phyloP scores from a whole-genome alignment of 2,797 vertebrate genomes.

The Acridotheres tristis region DNA sequence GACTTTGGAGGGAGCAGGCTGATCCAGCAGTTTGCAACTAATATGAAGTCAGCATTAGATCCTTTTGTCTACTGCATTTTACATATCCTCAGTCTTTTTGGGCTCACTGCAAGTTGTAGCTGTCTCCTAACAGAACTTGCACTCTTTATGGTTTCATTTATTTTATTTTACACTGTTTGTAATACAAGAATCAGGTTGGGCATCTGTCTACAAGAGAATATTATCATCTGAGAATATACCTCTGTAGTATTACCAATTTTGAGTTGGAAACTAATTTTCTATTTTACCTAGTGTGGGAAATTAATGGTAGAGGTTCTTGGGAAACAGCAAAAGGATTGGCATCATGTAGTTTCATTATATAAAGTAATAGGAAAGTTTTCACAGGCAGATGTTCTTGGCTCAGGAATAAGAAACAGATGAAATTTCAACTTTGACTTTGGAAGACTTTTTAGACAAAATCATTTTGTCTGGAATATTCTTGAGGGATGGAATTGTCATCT shows the following conservation, averaged over 20 bases:
- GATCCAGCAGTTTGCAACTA: constrained; percentile 23
- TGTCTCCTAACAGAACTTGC: background rate
- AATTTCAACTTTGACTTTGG: background rate
- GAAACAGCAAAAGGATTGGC: background rate
- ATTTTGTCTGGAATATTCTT: background rate
- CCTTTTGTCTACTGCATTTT: background rate
- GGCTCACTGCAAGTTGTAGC: background rate
- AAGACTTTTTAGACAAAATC: background rate
- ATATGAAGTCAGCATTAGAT: background rate
- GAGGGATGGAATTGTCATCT: background rate
- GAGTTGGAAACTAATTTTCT: background rate
- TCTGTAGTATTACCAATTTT: background rate
- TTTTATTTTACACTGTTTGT: background rate
- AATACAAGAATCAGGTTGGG: background rate
- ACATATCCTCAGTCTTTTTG: background rate
- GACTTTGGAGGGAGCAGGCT: constrained; percentile 14
- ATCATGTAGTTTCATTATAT: background rate
- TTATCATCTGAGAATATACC: background rate
- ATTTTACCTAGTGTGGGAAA: background rate
- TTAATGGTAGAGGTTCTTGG: background rate
- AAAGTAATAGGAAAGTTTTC: background rate
- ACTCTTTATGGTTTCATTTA: background rate
- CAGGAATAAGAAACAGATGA: background rate
- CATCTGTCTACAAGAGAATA: background rate
- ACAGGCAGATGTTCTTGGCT: background rate